Percentiles rank a stretch among this genome's conserved stretches.
Conservation (phyloP, 1,140 invertebrate species). For the Pseudomyrmex sp. region DNA sequence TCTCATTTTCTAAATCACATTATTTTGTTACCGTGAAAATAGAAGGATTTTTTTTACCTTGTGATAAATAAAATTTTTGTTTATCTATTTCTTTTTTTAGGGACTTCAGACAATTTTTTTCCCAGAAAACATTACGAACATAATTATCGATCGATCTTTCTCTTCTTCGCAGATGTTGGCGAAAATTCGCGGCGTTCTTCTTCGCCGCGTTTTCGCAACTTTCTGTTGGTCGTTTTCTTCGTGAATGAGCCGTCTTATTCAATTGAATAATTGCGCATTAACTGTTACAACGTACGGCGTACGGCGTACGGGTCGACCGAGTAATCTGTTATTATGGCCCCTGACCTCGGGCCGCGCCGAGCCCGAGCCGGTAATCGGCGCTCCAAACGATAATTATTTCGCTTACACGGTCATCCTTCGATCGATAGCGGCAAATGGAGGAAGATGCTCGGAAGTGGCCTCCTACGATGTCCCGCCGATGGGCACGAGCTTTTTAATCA, state of each 20-base stretch:
- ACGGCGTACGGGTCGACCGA: constrained; percentile 41
- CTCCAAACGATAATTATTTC: constrained; percentile 63
- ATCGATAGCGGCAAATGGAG: constrained; percentile 31
- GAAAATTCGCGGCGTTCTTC: constrained; percentile 1
- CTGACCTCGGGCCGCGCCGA: constrained; percentile 54
- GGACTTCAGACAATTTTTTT: too few relatives aligned
- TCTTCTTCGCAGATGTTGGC: too few relatives aligned
- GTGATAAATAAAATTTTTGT: too few relatives aligned
- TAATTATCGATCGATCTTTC: too few relatives aligned
- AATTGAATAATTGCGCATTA: constrained; percentile 74
- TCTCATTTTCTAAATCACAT: too few relatives aligned
- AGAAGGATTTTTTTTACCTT: too few relatives aligned
- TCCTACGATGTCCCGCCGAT: neutral
- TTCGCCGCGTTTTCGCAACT: constrained; percentile 51
- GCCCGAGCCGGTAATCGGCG: constrained; percentile 45
- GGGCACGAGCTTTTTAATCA: constrained; percentile 39
- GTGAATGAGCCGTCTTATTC: constrained; percentile 61
- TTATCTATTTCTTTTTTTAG: too few relatives aligned
- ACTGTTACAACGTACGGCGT: constrained; percentile 61
- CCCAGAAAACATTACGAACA: too few relatives aligned
- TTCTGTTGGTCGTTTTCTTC: constrained; percentile 44
- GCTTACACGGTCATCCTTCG: constrained; percentile 9
- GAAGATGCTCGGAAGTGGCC: neutral
- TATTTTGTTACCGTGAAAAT: too few relatives aligned
- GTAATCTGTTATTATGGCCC: constrained; percentile 66